Evolutionary conservation across 2,888 invertebrate genomes (phyloP), one percentile per base, ranked within the genome.

Genomic region (Melinopterus prodromus): DNA sequence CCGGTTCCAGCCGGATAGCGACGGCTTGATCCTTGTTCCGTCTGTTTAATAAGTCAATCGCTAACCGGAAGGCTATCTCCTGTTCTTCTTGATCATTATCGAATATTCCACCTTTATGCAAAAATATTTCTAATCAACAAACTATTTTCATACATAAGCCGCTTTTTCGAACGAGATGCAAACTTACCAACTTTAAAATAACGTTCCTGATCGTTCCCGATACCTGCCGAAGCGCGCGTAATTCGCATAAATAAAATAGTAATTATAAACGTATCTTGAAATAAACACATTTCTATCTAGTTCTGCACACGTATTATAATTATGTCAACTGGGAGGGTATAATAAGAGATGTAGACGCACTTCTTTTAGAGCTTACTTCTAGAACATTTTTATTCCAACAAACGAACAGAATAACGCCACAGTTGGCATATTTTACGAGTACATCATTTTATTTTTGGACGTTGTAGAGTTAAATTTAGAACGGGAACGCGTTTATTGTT

Each of bases 21-120:
- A 35, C 82, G 37, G 36, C 70, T 16, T 16, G 78, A 16, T 14
- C 16, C 9, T 71, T 37, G 35, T 80, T 69, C 26, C 75, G 16
- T 3, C 16, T 15, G 53, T 82, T 82, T 2, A 81, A 37, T 16
- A 76, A 53, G 35, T 80, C 77, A 9, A 82, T 75, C 2, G 82
- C 81, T 15, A 76, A 75, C 14, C 76, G 70, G 69, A 83, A 83
- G 9, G 82, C 83, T 6, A 80, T 16, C 72, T 82, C 82, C 78
- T 81, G 81, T 69, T 80, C 78, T 38, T 77, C 79, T 74, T 82
- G 78, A 26, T 77, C 71, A 16, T 16, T 53, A 77, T 83, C 80
- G 53, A 84, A 84, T 37, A 84, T 81, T 12, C 81, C 84, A 75
- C 84, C 84, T 83, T n/a, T 5, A 53, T 38, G 71, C 14, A 69